Evolutionary conservation across 2,888 invertebrate genomes (phyloP), one percentile per base, ranked within the genome.

Genomic region (Sicus ferrugineus): DNA sequence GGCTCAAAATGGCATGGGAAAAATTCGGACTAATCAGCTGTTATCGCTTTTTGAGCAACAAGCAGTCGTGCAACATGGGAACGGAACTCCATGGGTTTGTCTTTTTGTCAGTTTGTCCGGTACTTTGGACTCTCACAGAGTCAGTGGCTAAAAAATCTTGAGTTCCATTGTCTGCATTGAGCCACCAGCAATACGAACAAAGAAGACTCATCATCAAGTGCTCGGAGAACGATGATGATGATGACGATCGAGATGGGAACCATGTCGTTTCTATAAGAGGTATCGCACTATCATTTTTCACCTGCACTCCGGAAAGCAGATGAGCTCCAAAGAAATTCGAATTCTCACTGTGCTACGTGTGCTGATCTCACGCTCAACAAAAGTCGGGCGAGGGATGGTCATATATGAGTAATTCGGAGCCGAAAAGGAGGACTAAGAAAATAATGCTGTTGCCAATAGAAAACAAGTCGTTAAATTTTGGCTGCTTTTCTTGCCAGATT

Each of bases 1-100:
- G 6, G 38, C 61, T 56, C 46, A 31, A 50, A 48, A 42, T 14
- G 5, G 48, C 6, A 73, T 74, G 74, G 70, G 73, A 74, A 73
- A 67, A 56, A 65, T 74, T 62, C 64, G 46, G 58, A 50, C 63
- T 68, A 67, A 73, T 74, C 74, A 74, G 74, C 74, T 73, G 73
- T 64, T 71, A 34, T 59, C 65, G 59, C 34, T 58, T 28, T 50
- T 50, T 50, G 64, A 21, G 50, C 30, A 38, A n/a, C 14, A 38
- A 31, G 58, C 56, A 26, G 56, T 6, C 11, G 38, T 9, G 16
- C 26, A 28, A 46, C 14, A 61, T 30, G 48, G 19, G 46, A 28
- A 63, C 42, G 62, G 54, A 54, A 63, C 28, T 19, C n/a, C n/a
- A n/a, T n/a, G 7, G 34, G 28, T 48, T 19, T 11, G 26, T 61